Conservation (phyloP, 2,888 invertebrate genomes). For the Nysson spinosus region DNA sequence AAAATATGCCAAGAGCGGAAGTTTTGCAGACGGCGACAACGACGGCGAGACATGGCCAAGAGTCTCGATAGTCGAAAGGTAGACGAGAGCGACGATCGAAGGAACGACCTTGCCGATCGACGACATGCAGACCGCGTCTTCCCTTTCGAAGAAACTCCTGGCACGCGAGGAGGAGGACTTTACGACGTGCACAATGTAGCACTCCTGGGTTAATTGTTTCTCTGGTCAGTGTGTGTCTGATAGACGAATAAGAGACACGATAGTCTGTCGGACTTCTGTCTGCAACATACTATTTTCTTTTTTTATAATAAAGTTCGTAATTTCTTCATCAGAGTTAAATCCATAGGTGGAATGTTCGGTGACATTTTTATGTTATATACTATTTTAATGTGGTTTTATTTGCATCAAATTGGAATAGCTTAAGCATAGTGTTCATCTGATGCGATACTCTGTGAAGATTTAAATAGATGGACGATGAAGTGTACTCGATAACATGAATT, state of each 20-base stretch:
- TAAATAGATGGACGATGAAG: no score
- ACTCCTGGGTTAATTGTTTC: slow-evolving; percentile 48
- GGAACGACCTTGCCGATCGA: slow-evolving; percentile 69
- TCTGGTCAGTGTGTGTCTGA: slow-evolving; percentile 53
- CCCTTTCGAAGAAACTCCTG: slow-evolving; percentile 68
- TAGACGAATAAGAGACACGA: slow-evolving; percentile 40
- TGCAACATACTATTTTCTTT: no score
- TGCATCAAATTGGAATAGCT: no score
- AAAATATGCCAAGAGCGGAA: slow-evolving; percentile 66
- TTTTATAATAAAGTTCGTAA: no score
- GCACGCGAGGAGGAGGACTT: slow-evolving; percentile 56
- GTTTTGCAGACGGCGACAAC: slow-evolving; percentile 62
- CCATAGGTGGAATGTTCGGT: no score
- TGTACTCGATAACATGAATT: no score
- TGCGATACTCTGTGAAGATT: no score
- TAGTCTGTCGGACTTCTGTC: slow-evolving; percentile 22
- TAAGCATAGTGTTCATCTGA: no score
- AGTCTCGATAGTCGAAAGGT: slow-evolving; percentile 70
- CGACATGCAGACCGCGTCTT: slow-evolving; percentile 70
- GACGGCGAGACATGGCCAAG: slow-evolving; percentile 48
- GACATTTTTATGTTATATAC: no score
- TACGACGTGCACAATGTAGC: slow-evolving; percentile 46
- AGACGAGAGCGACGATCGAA: slow-evolving; percentile 56
- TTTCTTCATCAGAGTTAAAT: no score
- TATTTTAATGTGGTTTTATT: no score